phyloP scores from a whole-genome alignment of 2,113 vertebrate genomes.

The Enhydra lutris region DNA sequence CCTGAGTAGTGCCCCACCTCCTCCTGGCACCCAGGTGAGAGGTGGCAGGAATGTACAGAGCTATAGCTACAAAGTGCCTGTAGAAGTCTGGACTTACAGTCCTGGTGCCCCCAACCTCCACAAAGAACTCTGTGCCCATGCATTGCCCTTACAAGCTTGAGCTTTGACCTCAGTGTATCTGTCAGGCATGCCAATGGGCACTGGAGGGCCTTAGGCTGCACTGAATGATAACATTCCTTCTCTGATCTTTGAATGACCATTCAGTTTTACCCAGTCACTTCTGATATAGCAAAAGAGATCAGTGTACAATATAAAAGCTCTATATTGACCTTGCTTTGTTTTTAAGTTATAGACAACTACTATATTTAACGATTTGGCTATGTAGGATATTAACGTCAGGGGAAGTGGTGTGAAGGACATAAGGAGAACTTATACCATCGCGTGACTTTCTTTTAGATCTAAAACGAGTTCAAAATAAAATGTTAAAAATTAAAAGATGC shows the following conservation, averaged over 20 bases:
- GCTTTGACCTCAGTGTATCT: neutral
- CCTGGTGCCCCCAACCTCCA: neutral
- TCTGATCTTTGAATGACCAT: neutral
- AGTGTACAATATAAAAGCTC: neutral
- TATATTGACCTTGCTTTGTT: neutral
- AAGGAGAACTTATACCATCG: neutral
- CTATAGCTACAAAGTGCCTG: neutral
- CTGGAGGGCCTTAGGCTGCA: neutral
- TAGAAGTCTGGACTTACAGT: too few species aligned
- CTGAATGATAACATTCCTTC: neutral
- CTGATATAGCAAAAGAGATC: neutral
- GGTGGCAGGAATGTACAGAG: neutral
- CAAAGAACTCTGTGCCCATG: neutral
- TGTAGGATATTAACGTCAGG: neutral
- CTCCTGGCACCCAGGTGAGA: neutral
- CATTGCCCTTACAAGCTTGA: neutral
- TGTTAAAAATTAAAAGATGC: neutral
- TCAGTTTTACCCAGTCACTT: neutral
- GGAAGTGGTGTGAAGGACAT: neutral
- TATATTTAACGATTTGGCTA: neutral
- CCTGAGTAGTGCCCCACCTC: neutral
- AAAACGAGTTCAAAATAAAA: neutral
- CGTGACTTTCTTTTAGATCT: neutral
- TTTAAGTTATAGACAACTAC: neutral
- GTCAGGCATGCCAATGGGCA: neutral